These are phyloP conservation scores for Exaiptasia diaphana DNA, from an alignment of 64 coral and sea anemone species.

Conservation along the genomic window DNA sequence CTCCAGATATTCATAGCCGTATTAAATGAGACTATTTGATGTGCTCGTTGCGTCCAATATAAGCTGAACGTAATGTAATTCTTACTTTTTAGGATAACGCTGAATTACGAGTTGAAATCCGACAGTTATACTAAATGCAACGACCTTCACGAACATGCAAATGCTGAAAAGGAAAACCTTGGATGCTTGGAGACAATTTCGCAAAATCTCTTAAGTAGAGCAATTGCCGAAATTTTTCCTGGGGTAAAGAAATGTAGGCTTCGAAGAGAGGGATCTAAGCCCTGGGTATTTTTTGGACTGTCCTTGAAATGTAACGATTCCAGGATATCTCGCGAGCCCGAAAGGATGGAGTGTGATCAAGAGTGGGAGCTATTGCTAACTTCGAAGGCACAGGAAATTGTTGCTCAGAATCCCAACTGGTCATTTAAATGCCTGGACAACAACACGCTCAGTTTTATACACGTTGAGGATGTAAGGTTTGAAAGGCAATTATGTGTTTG, in stretches of 20 bases:
- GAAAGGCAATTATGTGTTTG: not conserved
- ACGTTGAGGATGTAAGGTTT: not conserved
- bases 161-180: not conserved
- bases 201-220: not conserved
- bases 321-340: no score
- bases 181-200: not conserved
- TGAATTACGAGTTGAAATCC: not conserved
- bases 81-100: not conserved
- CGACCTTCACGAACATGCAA: not conserved
- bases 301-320: no score
- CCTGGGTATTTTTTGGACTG: no score
- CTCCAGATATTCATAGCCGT: no score
- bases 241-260: no score
- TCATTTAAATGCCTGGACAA: not conserved
- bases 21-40: not conserved
- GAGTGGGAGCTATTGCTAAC: no score
- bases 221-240: not conserved
- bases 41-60: not conserved
- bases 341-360: no score
- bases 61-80: not conserved
- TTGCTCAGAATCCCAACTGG: no score
- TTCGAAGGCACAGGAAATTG: no score
- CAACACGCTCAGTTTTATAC: not conserved
- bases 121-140: not conserved
- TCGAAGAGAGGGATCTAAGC: no score